Evolutionary conservation across 2,113 vertebrate species (phyloP), one percentile per base, ranked within the genome.

Genomic region (Anoura caudifer): DNA sequence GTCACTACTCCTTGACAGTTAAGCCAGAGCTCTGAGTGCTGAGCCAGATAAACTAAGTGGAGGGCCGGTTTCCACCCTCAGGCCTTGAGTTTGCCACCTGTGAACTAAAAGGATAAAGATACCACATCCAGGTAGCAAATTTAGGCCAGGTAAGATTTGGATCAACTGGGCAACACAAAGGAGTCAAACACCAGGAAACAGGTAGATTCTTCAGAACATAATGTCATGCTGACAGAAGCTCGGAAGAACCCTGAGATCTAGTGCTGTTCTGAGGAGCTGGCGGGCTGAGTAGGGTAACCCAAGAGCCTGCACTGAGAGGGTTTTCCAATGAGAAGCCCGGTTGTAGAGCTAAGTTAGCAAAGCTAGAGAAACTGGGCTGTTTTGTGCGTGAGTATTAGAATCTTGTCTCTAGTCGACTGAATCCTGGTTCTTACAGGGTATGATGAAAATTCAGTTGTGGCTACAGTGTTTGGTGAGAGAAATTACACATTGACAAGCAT

Each of bases 391-490:
- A 72, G 17, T 26, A 54, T 17, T 65, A 19, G 50, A 45, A n/a
- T 47, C 52, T 84, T 85, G 31, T 4, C 38, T 65, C 59, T 63
- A 52, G 14, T 50, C 67, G 8, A 80, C 11, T 89, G 14, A 81
- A 73, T 84, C 16, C 20, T 79, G 43, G 9, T 14, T 87, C 38
- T 61, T 65, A 1, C 36, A 33, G 24, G 4, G 6, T 38, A 22
- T 16, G 16, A 47, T 82, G 17, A 50, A 91, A 92, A 28, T 69
- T 89, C 11, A 94, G 26, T 20, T 94, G 28, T 86, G 20, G 24
- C 1, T 61, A 43, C 19, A 75, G 31, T 54, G 86, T 4, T 5
- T 31, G 4, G 13, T 26, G 36, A 86, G 50, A 33, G 47, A 47
- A 81, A 50, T 56, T 91, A 56, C 61, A 70, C 24, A 52, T 16